phyloP scores from a whole-genome alignment of 2,888 invertebrate species.

The Platycheirus albimanus region DNA sequence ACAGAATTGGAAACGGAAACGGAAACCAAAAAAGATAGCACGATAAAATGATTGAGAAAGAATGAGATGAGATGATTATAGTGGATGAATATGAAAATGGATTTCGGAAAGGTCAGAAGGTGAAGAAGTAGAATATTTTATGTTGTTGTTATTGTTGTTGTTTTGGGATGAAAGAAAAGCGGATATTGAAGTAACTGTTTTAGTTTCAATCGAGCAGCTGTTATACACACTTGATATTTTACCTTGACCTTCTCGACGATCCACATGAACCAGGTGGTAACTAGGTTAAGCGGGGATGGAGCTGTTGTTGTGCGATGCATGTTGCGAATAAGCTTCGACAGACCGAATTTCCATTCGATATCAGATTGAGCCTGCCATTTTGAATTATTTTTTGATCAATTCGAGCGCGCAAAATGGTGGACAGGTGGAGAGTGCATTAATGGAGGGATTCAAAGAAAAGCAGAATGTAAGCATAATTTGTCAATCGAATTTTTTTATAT shows the following conservation, averaged over 20 bases:
- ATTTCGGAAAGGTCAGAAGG: conserved; percentile 69
- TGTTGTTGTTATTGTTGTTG: conserved; percentile 23
- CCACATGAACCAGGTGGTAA: conserved; percentile 96
- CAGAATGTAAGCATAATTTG: conserved; percentile 63
- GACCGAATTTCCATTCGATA: conserved; percentile 99
- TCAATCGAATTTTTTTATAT: conserved; percentile 23
- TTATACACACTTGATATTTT: conserved; percentile 79
- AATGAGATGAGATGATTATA: conserved; percentile 14
- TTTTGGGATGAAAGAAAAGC: conserved; percentile 44
- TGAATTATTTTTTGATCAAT: conserved; percentile 27
- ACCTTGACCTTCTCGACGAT: conserved; percentile 91
- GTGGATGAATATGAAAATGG: conserved; percentile 43
- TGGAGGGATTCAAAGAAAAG: conserved; percentile 55
- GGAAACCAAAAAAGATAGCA: conserved; percentile 45
- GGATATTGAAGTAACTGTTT: conserved; percentile 30
- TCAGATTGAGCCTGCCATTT: conserved; percentile 96
- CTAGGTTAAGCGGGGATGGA: conserved; percentile 97
- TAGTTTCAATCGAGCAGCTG: conserved; percentile 76
- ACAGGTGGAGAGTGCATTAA: conserved; percentile 58
- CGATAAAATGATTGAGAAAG: conserved; percentile 34
- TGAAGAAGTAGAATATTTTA: conserved; percentile 59
- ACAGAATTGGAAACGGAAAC: conserved; percentile 37
- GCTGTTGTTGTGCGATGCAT: conserved; percentile 99
- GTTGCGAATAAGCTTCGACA: conserved; percentile 98
- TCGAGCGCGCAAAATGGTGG: conserved; percentile 41